Conservation (phyloP, 2,888 invertebrate genomes). For the Bursaphelenchus okinawaensis region DNA sequence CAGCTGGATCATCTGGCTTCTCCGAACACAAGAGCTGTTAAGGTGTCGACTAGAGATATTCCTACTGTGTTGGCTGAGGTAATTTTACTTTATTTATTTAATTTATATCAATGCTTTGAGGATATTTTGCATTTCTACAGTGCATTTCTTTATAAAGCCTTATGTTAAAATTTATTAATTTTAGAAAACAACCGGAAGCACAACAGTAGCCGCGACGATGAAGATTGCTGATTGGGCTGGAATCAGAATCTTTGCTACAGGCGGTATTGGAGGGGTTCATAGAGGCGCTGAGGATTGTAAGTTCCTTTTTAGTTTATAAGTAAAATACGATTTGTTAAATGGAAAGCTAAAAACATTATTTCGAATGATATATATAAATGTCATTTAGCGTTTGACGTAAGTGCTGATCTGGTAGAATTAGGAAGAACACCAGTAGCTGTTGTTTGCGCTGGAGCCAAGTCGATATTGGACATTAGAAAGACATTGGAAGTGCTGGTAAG, state of each 20-base stretch:
- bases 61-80: conserved; percentile 41
- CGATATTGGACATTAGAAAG: conserved; percentile 86
- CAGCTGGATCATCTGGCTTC: conserved; percentile 69
- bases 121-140: no score
- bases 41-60: conserved; percentile 71
- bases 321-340: background rate
- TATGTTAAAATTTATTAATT: background rate
- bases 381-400: conserved; percentile 71
- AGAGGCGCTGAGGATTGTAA: conserved; percentile 74
- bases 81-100: conserved; percentile 14
- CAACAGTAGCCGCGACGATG: conserved; percentile 91
- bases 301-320: conserved; percentile 1
- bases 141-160: background rate
- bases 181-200: conserved; percentile 73
- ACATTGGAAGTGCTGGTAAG: conserved; percentile 85
- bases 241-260: conserved; percentile 88
- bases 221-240: conserved; percentile 74
- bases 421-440: conserved; percentile 80
- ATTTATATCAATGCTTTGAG: conserved; percentile 12
- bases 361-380: background rate
- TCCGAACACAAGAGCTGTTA: conserved; percentile 64
- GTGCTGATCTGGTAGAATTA: conserved; percentile 86
- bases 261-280: conserved; percentile 88
- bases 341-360: background rate
- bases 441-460: conserved; percentile 91